Base-by-base conservation (phyloP, 2,113 vertebrate genomes). In the Naja naja region DNA sequence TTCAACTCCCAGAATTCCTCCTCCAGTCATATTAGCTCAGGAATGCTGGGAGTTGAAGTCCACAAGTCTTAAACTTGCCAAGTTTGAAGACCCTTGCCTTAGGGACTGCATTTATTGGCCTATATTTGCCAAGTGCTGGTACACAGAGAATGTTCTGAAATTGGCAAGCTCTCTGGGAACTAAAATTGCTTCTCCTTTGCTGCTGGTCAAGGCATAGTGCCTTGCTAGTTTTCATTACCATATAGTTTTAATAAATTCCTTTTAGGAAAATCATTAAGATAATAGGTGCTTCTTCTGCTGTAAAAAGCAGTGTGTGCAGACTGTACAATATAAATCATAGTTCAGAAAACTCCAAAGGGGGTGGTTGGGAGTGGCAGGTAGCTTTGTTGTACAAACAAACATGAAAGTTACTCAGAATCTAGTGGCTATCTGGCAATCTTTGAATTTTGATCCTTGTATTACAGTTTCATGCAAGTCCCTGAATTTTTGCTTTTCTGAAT, bases 201-300 rank as follows among this genome's bases (percentile, higher is more conserved):
- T 89, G 47, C 92, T 92, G 93, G 23, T 56, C 88, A 94, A 90
- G 92, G 56, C 60, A n/a, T 1, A 0, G 91, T 52, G 92, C 47
- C 85, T 91, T 56, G 91, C 14, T 91, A 94, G 3, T 39, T 18
- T 95, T 90, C 56, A 53, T 90, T 94, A 0, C 93, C 18, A 89
- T 94, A 94, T 93, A 89, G 47, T 88, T 87, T 93, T 89, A 34
- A 30, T 54, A 81, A 92, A 22, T 90, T 90, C 45, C 89, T 95
- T 94, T 14, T 93, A 94, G 90, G 81, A 64, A 88, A 74, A 45
- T 88, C 85, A 92, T 39, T 4, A n/a, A 56, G 4, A 53, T 5
- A 58, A 10, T 81, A 93, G 58, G 25, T 94, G 91, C 25, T 90
- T n/a, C 43, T 52, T 89, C 89, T 91, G 60, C 34, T 92, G 54